These are phyloP conservation scores for Sebastes baramenuke DNA, from an alignment of 2,797 vertebrate genomes.

Conservation along the genomic window DNA sequence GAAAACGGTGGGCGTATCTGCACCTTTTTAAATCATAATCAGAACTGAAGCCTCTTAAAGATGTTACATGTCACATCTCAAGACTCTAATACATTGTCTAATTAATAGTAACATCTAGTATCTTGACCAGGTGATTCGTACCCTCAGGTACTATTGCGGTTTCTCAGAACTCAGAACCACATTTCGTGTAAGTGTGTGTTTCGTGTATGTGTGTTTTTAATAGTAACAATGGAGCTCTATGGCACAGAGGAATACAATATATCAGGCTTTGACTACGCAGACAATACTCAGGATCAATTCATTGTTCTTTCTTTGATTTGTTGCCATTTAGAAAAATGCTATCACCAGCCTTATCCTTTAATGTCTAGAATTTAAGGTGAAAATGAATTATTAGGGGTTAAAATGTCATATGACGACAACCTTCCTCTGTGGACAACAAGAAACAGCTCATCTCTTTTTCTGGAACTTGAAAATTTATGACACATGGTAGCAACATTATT, in stretches of 20 bases:
- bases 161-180: neutral
- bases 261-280: neutral
- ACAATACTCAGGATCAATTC: neutral
- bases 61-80: neutral
- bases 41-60: neutral
- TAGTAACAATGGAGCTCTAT: neutral
- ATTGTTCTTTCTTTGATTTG: neutral
- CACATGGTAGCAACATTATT: neutral
- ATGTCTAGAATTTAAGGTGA: neutral
- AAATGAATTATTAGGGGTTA: neutral
- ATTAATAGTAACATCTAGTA: neutral
- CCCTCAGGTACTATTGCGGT: neutral
- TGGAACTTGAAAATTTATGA: neutral
- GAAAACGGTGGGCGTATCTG: neutral
- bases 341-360: neutral
- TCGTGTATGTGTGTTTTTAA: neutral
- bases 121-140: neutral
- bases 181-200: neutral
- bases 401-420: neutral
- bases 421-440: neutral
- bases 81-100: neutral
- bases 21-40: slow-evolving; percentile 1
- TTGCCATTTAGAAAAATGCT: neutral
- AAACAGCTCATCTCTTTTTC: neutral
- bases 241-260: neutral